Conservation (phyloP, 2,888 invertebrate species). For the Drosophila sordidula region DNA sequence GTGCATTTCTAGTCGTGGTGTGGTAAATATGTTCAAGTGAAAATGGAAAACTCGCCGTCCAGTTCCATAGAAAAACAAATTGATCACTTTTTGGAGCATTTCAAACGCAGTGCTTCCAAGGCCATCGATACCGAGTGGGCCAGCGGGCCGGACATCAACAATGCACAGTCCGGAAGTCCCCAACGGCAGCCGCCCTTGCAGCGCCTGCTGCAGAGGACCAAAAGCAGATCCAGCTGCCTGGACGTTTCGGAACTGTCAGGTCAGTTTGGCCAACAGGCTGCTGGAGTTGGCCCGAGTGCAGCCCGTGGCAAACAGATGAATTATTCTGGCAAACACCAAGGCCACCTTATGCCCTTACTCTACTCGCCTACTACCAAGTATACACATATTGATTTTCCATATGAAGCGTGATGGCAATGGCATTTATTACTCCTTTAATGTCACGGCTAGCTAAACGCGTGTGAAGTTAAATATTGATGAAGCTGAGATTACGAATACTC, state of each 20-base stretch:
- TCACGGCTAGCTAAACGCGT: constrained; percentile 10
- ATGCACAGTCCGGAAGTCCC: constrained; percentile 40
- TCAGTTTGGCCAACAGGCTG: constrained; percentile 21
- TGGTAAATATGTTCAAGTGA: constrained; percentile 34
- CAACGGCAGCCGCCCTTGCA: constrained; percentile 49
- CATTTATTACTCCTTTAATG: constrained; percentile 20
- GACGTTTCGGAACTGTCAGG: constrained; percentile 82
- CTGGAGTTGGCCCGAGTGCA: not conserved
- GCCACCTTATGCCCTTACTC: not conserved
- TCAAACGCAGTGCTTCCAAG: constrained; percentile 91
- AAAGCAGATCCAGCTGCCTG: constrained; percentile 82
- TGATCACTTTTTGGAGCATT: constrained; percentile 93
- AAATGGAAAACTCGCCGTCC: constrained; percentile 86
- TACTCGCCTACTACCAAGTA: not conserved
- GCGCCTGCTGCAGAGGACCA: constrained; percentile 68
- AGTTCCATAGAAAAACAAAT: constrained; percentile 92
- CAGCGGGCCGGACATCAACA: constrained; percentile 36
- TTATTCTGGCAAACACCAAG: constrained; percentile 12
- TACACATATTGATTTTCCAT: constrained; percentile 48
- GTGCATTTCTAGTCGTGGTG: not conserved
- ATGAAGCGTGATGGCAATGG: constrained; percentile 5
- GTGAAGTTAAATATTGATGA: no score
- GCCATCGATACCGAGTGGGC: constrained; percentile 88
- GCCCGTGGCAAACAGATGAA: not conserved
- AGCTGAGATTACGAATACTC: no score